Conservation (phyloP, 2,113 vertebrate genomes). For the Pterocles gutturalis region DNA sequence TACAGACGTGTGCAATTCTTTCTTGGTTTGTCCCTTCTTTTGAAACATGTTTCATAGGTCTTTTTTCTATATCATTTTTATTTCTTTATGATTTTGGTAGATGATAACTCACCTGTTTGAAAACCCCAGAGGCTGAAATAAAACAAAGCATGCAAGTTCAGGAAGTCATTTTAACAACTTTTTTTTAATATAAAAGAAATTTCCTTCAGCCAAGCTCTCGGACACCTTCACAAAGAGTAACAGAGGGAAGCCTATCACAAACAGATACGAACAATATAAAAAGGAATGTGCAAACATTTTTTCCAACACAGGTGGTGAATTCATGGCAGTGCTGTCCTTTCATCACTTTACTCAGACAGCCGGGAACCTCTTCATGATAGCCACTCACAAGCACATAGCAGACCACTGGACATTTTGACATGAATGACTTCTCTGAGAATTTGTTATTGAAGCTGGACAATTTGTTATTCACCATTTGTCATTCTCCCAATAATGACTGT, state of each 20-base stretch:
- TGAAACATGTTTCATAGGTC: slow-evolving; percentile 22
- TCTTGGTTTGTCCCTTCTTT: slow-evolving; percentile 16
- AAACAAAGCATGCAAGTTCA: slow-evolving; percentile 59
- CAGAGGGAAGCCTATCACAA: slow-evolving; percentile 4
- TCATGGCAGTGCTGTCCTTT: neutral
- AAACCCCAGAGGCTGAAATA: slow-evolving; percentile 58
- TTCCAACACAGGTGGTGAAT: neutral
- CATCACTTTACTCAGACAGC: neutral
- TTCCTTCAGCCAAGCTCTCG: slow-evolving; percentile 42
- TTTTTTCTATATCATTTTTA: slow-evolving; percentile 50
- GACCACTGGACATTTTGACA: neutral
- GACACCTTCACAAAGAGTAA: neutral
- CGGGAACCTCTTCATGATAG: neutral
- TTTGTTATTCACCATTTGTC: neutral
- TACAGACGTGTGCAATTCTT: neutral
- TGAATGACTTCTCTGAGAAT: neutral
- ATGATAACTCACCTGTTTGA: slow-evolving; percentile 55
- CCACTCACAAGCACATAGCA: neutral
- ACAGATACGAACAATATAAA: slow-evolving; percentile 38
- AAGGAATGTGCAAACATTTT: neutral
- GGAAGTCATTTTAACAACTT: slow-evolving; percentile 52
- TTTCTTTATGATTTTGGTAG: slow-evolving; percentile 56
- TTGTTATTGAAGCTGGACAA: neutral
- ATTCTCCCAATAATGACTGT: neutral
- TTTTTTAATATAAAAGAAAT: slow-evolving; percentile 56